These are phyloP conservation scores for Andrena trimmerana DNA, from an alignment of 2,888 invertebrate genomes.

Conservation along the genomic window DNA sequence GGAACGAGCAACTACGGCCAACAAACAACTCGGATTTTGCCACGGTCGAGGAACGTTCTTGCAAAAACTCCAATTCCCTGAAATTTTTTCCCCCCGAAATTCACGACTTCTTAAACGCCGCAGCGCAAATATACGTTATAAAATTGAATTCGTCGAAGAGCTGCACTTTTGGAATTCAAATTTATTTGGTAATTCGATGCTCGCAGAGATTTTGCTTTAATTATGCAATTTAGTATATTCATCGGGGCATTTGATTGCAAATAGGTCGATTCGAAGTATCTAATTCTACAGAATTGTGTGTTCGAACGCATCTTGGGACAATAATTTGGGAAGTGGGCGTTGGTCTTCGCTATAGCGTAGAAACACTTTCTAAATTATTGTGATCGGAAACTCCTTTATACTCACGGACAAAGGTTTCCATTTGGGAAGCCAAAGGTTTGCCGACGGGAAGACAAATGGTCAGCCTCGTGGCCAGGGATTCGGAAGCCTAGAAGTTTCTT, in stretches of 20 bases:
- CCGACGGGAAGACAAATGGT: background rate
- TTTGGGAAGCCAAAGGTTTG: background rate
- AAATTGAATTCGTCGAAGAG: background rate
- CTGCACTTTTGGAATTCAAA: background rate
- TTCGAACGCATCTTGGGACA: too few species aligned
- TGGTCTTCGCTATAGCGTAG: too few species aligned
- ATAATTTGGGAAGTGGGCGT: too few species aligned
- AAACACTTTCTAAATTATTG: background rate
- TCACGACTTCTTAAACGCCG: background rate
- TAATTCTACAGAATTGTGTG: background rate
- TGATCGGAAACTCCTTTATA: background rate
- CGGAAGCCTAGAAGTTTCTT: background rate
- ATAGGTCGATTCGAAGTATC: background rate
- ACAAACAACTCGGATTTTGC: background rate
- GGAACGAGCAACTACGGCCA: background rate
- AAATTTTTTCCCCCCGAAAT: background rate
- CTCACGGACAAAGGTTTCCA: background rate
- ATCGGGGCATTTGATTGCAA: too few species aligned
- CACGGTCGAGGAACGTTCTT: too few species aligned
- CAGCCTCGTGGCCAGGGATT: background rate
- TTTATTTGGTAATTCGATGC: too few species aligned
- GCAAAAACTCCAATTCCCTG: too few species aligned
- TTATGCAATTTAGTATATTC: too few species aligned
- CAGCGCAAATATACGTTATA: background rate
- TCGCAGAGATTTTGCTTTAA: too few species aligned